These are phyloP conservation scores for Baccha elongata DNA, from an alignment of 2,888 invertebrate species.

Conservation along the genomic window DNA sequence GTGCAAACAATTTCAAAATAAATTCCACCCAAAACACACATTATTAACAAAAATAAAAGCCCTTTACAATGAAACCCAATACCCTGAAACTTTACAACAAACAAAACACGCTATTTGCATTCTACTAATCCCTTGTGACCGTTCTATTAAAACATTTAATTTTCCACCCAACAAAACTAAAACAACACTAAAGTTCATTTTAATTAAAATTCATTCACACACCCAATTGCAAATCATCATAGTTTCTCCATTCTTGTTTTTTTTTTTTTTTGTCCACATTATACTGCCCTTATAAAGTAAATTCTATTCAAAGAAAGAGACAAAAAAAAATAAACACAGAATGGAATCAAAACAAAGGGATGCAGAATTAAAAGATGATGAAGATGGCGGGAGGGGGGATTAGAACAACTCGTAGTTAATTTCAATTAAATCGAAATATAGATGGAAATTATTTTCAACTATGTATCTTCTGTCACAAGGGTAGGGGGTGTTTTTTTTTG, in stretches of 20 bases:
- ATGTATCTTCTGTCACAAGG: neutral
- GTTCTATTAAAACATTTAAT: conserved; percentile 8
- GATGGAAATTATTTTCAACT: conserved; percentile 43
- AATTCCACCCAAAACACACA: too few species aligned
- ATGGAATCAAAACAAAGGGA: too few species aligned
- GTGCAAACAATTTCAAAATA: too few species aligned
- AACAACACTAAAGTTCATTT: conserved; percentile 21
- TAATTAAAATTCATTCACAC: conserved; percentile 48
- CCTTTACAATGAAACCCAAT: neutral
- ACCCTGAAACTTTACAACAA: neutral
- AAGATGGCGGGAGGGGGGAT: neutral
- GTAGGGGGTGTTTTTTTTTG: neutral
- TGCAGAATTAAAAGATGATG: neutral
- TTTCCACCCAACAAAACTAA: neutral
- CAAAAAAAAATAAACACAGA: neutral
- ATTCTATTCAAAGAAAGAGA: neutral
- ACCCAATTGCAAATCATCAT: conserved; percentile 48
- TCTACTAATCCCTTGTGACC: neutral
- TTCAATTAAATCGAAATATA: conserved; percentile 72
- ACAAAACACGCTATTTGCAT: neutral
- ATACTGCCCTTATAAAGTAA: neutral
- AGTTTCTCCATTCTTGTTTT: neutral
- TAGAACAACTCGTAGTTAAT: conserved; percentile 48
- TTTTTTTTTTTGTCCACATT: neutral
- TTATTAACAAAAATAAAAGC: too few species aligned